Conservation (phyloP, 2,797 vertebrate species). For the Moxostoma hubbsi region DNA sequence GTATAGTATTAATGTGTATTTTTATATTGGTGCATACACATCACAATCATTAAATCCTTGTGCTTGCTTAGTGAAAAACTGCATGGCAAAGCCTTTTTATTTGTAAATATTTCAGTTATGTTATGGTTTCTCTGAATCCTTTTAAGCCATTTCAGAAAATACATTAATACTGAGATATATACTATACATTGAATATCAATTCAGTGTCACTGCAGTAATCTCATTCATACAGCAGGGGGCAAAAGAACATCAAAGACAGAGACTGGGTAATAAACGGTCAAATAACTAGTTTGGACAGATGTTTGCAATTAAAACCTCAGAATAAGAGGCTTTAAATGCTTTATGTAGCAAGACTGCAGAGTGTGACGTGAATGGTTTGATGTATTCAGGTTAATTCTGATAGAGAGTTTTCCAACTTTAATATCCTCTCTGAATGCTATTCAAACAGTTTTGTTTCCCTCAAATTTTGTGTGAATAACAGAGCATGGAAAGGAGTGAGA, state of each 20-base stretch:
- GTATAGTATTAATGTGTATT: too few species aligned
- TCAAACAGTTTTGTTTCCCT: not conserved
- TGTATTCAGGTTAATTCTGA: not conserved
- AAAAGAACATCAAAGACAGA: constrained; percentile 6
- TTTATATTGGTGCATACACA: too few species aligned
- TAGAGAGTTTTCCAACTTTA: not conserved
- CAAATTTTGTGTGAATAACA: not conserved
- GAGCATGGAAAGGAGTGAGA: not conserved
- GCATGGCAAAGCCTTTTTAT: too few species aligned
- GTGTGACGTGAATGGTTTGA: not conserved
- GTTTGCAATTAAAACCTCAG: constrained; percentile 25
- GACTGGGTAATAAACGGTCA: not conserved
- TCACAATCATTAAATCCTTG: too few species aligned
- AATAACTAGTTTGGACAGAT: constrained; percentile 37
- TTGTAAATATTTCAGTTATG: too few species aligned
- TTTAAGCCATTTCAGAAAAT: too few species aligned
- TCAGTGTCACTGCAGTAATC: constrained; percentile 6
- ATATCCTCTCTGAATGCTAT: not conserved
- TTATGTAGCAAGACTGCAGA: constrained; percentile 10
- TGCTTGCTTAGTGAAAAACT: too few species aligned
- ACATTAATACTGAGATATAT: too few species aligned
- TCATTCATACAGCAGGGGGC: constrained; percentile 42
- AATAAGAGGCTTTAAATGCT: constrained; percentile 21
- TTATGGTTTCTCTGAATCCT: too few species aligned
- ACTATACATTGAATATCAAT: not conserved